Evolutionary conservation across 2,113 vertebrate genomes (phyloP).

Genomic region (Gallinago undulata): DNA sequence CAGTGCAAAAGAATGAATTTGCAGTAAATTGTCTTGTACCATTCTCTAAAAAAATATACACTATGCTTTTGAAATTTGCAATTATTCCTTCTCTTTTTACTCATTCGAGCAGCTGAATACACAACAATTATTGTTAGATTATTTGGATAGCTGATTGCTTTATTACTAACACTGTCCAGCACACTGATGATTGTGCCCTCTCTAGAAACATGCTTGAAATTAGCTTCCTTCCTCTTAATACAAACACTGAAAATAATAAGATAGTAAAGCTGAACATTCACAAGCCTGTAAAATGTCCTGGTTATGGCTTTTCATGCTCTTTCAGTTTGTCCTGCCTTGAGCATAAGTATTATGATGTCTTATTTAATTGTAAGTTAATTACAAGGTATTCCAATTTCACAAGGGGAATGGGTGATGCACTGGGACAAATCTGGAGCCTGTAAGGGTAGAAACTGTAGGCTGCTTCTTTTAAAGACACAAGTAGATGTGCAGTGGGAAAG

Average conservation of each 20-base stretch:
- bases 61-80: background rate
- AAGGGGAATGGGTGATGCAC: background rate
- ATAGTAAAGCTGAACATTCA: background rate
- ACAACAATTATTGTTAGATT: background rate
- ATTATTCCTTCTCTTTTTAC: background rate
- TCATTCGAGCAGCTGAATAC: background rate
- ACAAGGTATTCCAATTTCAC: background rate
- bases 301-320: background rate
- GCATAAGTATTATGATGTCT: background rate
- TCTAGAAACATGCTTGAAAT: background rate
- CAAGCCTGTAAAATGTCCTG: background rate
- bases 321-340: background rate
- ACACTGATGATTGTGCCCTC: background rate
- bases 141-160: background rate
- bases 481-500: background rate
- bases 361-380: background rate
- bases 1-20: background rate
- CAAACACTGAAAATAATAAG: background rate
- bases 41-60: background rate
- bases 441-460: background rate
- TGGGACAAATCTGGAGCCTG: background rate
- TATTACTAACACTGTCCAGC: background rate
- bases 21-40: background rate
- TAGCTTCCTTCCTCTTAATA: background rate
- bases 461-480: background rate